Conservation (phyloP, 2,113 vertebrate genomes). For the Thunnus maccoyii region DNA sequence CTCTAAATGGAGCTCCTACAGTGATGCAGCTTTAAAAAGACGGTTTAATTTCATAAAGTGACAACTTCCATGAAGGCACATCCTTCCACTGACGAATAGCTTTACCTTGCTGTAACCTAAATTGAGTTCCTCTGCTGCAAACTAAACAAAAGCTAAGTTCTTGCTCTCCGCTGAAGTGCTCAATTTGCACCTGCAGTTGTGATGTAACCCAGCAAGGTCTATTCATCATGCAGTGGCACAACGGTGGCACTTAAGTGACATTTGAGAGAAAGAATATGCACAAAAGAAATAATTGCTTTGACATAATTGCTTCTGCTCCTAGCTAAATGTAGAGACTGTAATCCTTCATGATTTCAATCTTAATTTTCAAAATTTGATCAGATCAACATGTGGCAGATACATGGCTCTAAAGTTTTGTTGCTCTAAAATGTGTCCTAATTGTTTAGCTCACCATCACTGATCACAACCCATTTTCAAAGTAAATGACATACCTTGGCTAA, state of each 20-base stretch:
- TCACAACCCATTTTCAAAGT: slow-evolving; percentile 18
- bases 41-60: neutral
- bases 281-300: slow-evolving; percentile 31
- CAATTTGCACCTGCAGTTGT: slow-evolving; percentile 36
- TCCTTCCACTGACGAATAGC: slow-evolving; percentile 34
- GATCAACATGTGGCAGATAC: neutral
- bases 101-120: slow-evolving; percentile 33
- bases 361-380: neutral
- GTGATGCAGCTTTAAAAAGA: slow-evolving; percentile 5
- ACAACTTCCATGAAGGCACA: neutral
- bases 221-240: slow-evolving; percentile 32
- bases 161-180: slow-evolving; percentile 29
- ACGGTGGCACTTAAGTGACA: slow-evolving; percentile 17
- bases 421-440: slow-evolving; percentile 3
- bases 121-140: slow-evolving; percentile 18
- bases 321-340: neutral
- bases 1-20: neutral
- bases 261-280: slow-evolving; percentile 33
- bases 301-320: slow-evolving; percentile 18
- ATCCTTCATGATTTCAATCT: neutral
- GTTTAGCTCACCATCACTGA: slow-evolving; percentile 10
- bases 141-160: slow-evolving; percentile 33
- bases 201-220: slow-evolving; percentile 52
- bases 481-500: slow-evolving; percentile 45
- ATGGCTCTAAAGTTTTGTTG: neutral